Evolutionary conservation across 2,888 invertebrate species (phyloP), one percentile per base, ranked within the genome.

Genomic region (Phorcus lineatus): DNA sequence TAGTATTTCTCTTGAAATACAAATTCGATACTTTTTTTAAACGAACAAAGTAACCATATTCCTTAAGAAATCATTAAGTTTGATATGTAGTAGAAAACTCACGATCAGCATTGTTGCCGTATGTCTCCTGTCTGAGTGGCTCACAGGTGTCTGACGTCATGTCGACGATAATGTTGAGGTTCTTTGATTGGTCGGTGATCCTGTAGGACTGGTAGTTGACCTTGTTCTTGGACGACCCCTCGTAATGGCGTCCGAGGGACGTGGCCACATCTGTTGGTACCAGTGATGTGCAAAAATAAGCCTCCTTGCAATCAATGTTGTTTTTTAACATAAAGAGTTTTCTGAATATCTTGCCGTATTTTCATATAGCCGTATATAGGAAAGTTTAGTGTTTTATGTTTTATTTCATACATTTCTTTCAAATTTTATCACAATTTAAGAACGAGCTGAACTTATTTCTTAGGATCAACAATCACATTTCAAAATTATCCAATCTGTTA

Each of bases 91-190:
- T 24, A 24, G 22, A 22, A 36, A 17, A 11, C 22, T n/a, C 57
- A 55, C 77, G 57, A 36, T 31, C 55, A n/a, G 55, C 52, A 52
- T 11, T n/a, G n/a, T 36, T n/a, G 9, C 78, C 78, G 31, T 52
- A 67, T 28, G 54, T 78, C 28, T 31, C 52, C 54, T 78, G 78
- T 31, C 67, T 78, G 53, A 78, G 36, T 11, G 78, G 78, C 28
- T 52, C 53, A n/a, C 78, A 78, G 1, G 52, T 53, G 24, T 66
- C 67, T n/a, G 52, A 19, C 6, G 78, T 78, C 78, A 78, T 28
- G 9, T 67, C 67, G 11, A 52, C 53, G 24, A 31, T 31, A 17
- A 31, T 53, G 54, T 47, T 52, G 19, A 78, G 17, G 28, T 53
- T 53, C 4, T 22, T 19, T 17, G 53, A 52, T n/a, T 19, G 2